Evolutionary conservation across 2,113 vertebrate genomes (phyloP).

Genomic region (Empidonax alnorum): DNA sequence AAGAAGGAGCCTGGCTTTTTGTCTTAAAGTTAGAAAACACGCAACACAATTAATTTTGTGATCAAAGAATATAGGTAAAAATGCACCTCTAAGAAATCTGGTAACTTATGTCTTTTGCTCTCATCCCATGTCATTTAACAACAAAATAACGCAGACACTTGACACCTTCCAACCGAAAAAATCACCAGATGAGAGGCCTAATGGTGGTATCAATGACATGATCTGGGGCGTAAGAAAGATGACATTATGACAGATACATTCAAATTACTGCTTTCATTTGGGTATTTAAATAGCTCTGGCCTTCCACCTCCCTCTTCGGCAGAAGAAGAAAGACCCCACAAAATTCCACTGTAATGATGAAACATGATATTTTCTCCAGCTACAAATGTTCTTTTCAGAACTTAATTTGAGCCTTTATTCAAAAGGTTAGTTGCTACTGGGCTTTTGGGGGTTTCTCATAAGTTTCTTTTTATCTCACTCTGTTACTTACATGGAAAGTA

Average conservation of each 20-base stretch:
- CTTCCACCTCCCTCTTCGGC: background rate
- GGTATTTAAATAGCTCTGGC: background rate
- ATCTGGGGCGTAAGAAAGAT: background rate
- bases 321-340: background rate
- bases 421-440: background rate
- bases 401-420: background rate
- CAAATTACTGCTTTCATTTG: background rate
- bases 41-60: background rate
- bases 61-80: background rate
- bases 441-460: background rate
- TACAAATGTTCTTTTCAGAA: background rate
- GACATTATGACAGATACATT: background rate
- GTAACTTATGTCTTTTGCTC: fast-evolving
- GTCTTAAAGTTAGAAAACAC: background rate
- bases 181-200: background rate
- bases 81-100: background rate
- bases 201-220: background rate
- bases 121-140: background rate
- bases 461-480: background rate
- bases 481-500: background rate
- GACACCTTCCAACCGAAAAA: background rate
- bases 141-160: background rate
- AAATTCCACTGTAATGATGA: background rate
- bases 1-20: background rate
- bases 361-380: background rate